Conservation (phyloP, 2,888 invertebrate genomes). For the Bhutanitis thaidina region DNA sequence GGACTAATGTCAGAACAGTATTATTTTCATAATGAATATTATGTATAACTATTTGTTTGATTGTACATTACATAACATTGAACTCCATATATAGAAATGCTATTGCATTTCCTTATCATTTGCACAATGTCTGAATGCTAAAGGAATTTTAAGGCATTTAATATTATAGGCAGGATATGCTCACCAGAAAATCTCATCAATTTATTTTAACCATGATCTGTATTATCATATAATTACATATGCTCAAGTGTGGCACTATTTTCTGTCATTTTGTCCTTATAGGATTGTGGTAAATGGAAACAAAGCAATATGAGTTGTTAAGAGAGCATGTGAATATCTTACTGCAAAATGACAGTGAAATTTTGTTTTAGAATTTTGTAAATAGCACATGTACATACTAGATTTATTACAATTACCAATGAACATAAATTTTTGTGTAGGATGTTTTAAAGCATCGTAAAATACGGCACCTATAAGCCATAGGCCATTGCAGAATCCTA, state of each 20-base stretch:
- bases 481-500: slow-evolving; percentile 39
- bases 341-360: slow-evolving; percentile 49
- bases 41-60: no score
- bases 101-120: not conserved
- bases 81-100: no score
- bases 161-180: slow-evolving; percentile 2
- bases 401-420: slow-evolving; percentile 58
- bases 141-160: slow-evolving; percentile 20
- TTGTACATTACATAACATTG: no score
- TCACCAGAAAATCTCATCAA: slow-evolving; percentile 18
- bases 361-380: slow-evolving; percentile 38
- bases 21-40: slow-evolving; percentile 4
- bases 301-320: slow-evolving; percentile 39
- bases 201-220: slow-evolving; percentile 11
- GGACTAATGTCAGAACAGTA: slow-evolving; percentile 2
- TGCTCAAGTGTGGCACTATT: slow-evolving; percentile 32
- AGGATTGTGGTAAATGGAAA: slow-evolving; percentile 29
- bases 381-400: slow-evolving; percentile 59
- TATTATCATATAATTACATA: slow-evolving; percentile 30
- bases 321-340: slow-evolving; percentile 26
- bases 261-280: slow-evolving; percentile 24
- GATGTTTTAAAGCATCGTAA: slow-evolving; percentile 57
- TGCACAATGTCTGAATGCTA: not conserved
- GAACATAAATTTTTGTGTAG: slow-evolving; percentile 45
- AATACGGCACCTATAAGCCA: slow-evolving; percentile 47